Base-by-base conservation (phyloP, 2,888 invertebrate species). In the Bembecia ichneumoniformis region DNA sequence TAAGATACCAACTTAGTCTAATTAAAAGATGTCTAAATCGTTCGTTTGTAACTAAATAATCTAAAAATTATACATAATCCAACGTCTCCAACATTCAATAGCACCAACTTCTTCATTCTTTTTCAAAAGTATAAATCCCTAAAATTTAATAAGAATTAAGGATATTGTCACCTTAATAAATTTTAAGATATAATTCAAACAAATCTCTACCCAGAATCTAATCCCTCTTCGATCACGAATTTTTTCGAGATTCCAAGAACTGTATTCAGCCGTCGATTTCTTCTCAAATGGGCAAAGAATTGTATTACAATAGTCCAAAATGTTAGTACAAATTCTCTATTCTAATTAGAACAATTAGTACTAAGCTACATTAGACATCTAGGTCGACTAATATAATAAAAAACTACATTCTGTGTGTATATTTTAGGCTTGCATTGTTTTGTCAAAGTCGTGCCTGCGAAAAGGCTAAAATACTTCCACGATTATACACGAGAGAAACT, bases 281-380 rank as follows among this genome's bases (percentile, higher is more conserved):
- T 9, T 28, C 28, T 28, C 28, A 7, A 28, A 46, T 51, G 53
- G 51, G 56, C 49, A 55, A 53, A 52, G 49, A 55, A 53, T 55
- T 53, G 52, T 47, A 47, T 43, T 11, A 35, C n/a, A 44, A n/a
- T 54, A 47, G 48, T 52, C 47, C 43, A 51, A 40, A 49, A 17
- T 55, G 63, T 74, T 72, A 73, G 65, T 68, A 67, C 58, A 56
- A 58, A 63, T 68, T 64, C 52, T 64, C 68, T 74, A 71, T 55
- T 59, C 62, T 56, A 49, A 58, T 64, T 60, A 63, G 53, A 62
- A 53, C 59, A 63, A 64, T 66, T 70, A 71, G 63, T 67, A 68
- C 59, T 64, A 62, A 54, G 51, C 46, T 63, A 51, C 48, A 49
- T 58, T 60, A 62, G 45, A 49, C 40, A 13, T n/a, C 11, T 40